Conservation (phyloP, 1,140 invertebrate genomes). For the Anastatus disparis region DNA sequence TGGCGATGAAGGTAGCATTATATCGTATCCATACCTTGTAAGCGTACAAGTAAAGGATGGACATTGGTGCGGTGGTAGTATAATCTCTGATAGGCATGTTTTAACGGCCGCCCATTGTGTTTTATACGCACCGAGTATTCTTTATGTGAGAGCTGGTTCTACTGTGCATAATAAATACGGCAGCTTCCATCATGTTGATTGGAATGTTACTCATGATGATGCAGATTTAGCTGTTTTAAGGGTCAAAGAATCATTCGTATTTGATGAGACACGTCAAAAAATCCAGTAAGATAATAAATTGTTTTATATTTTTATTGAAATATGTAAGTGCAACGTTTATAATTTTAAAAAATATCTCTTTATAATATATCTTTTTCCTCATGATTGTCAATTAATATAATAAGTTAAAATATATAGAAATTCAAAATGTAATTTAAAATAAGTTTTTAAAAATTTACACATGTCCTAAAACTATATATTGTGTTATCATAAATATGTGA, state of each 20-base stretch:
- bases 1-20: neutral
- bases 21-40: neutral
- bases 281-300: neutral
- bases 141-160: neutral
- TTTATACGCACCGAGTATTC: too few relatives aligned
- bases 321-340: too few relatives aligned
- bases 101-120: slow-evolving; percentile 6
- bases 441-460: too few relatives aligned
- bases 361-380: too few relatives aligned
- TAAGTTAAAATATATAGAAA: neutral
- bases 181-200: neutral
- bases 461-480: too few relatives aligned
- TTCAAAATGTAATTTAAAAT: neutral
- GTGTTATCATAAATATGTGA: too few relatives aligned
- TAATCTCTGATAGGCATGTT: neutral
- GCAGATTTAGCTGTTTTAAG: neutral
- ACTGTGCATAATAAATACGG: neutral
- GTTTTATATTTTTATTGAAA: neutral
- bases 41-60: neutral
- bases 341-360: too few relatives aligned
- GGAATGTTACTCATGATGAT: neutral
- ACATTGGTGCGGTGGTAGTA: neutral
- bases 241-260: neutral
- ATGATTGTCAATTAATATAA: too few relatives aligned
- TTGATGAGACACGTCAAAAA: neutral